These are phyloP conservation scores for Catharus bicknelli DNA, from an alignment of 2,113 vertebrate genomes.

Conservation along the genomic window DNA sequence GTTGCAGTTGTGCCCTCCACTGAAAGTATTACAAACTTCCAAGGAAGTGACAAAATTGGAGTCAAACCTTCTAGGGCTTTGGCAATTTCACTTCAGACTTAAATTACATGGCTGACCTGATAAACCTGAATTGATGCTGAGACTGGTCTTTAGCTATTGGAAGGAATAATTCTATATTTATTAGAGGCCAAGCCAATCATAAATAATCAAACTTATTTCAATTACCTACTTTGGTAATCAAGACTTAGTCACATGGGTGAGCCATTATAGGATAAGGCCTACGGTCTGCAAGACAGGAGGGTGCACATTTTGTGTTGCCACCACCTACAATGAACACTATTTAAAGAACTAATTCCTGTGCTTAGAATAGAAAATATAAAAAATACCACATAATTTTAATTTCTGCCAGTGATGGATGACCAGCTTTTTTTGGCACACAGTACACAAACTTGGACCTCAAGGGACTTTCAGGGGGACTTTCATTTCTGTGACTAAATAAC, in stretches of 20 bases:
- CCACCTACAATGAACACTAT: neutral
- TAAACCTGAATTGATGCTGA: neutral
- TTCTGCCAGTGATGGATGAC: neutral
- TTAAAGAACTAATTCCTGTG: constrained; percentile 12
- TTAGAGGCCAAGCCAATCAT: neutral
- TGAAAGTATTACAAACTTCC: neutral
- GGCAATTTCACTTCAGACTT: neutral
- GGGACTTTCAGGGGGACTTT: neutral
- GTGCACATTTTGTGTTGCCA: neutral
- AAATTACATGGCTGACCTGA: neutral
- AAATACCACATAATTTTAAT: constrained; percentile 15
- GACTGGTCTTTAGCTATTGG: neutral
- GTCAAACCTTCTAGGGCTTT: neutral
- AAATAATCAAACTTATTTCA: neutral
- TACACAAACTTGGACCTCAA: neutral
- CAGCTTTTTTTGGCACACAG: constrained; percentile 39
- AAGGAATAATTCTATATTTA: neutral
- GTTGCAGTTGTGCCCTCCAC: neutral
- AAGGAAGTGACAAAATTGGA: neutral
- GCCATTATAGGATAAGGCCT: neutral
- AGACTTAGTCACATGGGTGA: rapidly evolving
- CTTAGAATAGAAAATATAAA: constrained; percentile 51
- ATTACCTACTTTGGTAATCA: neutral
- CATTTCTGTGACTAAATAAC: neutral
- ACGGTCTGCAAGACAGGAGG: neutral